Conservation (phyloP, 2,888 invertebrate genomes). For the Cyaniris semiargus region DNA sequence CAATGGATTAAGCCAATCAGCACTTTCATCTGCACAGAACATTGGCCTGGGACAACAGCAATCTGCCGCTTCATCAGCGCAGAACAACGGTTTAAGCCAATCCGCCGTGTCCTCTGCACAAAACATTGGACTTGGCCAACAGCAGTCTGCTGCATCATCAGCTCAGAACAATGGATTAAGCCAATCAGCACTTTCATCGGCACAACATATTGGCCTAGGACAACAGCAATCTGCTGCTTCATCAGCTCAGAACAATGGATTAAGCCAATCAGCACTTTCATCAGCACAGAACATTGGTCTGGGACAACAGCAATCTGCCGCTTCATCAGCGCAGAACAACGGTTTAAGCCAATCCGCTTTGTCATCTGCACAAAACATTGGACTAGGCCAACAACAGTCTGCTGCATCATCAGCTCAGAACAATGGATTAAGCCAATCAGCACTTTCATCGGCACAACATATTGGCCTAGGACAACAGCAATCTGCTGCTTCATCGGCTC, state of each 20-base stretch:
- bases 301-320: neutral
- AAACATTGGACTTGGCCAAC: slow-evolving; percentile 51
- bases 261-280: slow-evolving; percentile 41
- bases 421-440: neutral
- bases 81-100: slow-evolving; percentile 44
- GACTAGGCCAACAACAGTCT: neutral
- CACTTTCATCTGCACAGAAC: slow-evolving; percentile 48
- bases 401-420: slow-evolving; percentile 13
- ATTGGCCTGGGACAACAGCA: slow-evolving; percentile 47
- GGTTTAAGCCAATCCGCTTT: neutral
- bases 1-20: slow-evolving; percentile 51
- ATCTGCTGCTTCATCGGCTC: neutral
- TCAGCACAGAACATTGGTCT: slow-evolving; percentile 43
- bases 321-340: neutral
- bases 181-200: slow-evolving; percentile 49
- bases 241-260: neutral
- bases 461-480: neutral
- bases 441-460: neutral
- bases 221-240: neutral
- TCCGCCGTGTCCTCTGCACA: slow-evolving; percentile 42
- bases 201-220: slow-evolving; percentile 48
- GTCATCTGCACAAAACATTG: neutral
- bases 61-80: slow-evolving; percentile 49
- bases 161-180: slow-evolving; percentile 51
- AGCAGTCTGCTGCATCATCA: slow-evolving; percentile 53